These are phyloP conservation scores for Actinemys pallida DNA, from an alignment of 2,113 vertebrate species.

Conservation along the genomic window DNA sequence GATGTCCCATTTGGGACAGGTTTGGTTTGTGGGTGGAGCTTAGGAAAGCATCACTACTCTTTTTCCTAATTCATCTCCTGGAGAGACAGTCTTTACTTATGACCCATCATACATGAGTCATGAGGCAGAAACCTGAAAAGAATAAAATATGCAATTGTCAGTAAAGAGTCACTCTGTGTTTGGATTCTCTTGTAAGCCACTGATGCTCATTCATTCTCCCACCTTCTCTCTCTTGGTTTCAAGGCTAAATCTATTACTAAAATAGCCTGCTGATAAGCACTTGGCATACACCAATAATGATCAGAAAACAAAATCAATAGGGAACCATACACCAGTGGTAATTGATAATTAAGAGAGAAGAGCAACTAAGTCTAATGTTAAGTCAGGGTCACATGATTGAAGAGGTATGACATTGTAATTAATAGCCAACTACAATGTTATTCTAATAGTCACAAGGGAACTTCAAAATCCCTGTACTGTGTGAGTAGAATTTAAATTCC, in stretches of 20 bases:
- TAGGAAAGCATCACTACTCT: neutral
- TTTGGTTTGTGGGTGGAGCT: fast-evolving
- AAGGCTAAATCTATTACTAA: neutral
- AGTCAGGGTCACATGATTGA: neutral
- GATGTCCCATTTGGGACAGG: neutral
- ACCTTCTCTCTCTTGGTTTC: neutral
- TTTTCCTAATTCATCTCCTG: neutral
- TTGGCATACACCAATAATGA: neutral
- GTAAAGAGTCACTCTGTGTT: neutral
- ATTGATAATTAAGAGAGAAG: constrained; percentile 36
- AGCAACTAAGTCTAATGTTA: neutral
- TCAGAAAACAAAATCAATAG: neutral
- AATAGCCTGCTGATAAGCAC: neutral
- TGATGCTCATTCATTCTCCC: neutral
- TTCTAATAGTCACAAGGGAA: constrained; percentile 10
- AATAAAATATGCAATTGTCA: neutral
- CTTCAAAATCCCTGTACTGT: constrained; percentile 16
- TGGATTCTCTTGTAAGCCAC: neutral
- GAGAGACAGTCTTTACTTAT: neutral
- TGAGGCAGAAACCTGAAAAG: neutral
- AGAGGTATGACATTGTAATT: neutral
- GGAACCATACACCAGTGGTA: neutral
- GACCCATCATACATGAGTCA: neutral
- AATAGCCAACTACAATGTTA: constrained; percentile 31
- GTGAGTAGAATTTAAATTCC: neutral